Base-by-base conservation (phyloP, 2,888 invertebrate genomes). In the Scaptomyza caliginosa region DNA sequence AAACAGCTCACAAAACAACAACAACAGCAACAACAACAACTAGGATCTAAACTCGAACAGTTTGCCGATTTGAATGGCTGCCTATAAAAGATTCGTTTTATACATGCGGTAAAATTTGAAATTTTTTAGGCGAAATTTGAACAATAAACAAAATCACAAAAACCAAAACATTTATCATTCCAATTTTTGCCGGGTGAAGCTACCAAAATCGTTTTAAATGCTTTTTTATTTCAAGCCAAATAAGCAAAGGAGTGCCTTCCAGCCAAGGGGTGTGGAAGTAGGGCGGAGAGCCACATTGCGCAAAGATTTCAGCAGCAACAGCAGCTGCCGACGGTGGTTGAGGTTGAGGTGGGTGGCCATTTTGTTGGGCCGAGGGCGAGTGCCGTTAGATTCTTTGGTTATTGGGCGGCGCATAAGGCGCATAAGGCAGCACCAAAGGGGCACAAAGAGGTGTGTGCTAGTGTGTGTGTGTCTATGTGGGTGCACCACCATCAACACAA, bases 121-220 rank as follows among this genome's bases (percentile, higher is more conserved):
- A 52, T 83, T 81, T 84, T 74, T 85, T 82, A 73, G 55, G 66
- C 83, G 86, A 87, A 83, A 73, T 82, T 85, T 83, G 70, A 88
- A 85, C 88, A 85, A 85, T 85, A 85, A 85, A 85, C 84, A 86
- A 88, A 85, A 85, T 86, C 86, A 88, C 88, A 86, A 88, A 84
- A 85, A 84, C 84, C 86, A 85, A 88, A 85, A 85, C 88, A 85
- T 85, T 85, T 86, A 85, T 88, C 88, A 88, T 83, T 86, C 67
- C 69, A 88, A 65, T 65, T 82, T 85, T 34, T 50, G 1, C 26
- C 43, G 8, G 51, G 32, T 38, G 62, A 46, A 68, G 74, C 78
- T 73, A 57, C 62, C 59, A 39, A 82, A 83, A 74, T 86, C 83
- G 63, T 88, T 84, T 34, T 88, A 86, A 84, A 88, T 77, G 86